Conservation (phyloP, 1,140 invertebrate species). For the Aphelinus atriplicis region DNA sequence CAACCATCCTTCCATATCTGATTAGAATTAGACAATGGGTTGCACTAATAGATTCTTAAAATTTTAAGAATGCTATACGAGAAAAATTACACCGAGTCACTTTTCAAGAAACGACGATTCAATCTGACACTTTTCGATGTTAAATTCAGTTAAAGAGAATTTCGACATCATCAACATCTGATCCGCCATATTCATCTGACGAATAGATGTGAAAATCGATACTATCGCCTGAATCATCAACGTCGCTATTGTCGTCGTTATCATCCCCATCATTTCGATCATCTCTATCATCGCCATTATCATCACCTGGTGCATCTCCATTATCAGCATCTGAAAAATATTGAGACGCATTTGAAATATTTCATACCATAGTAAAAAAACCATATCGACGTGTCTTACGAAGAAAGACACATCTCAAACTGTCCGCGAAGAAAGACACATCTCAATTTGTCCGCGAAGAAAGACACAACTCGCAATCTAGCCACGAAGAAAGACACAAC, state of each 20-base stretch:
- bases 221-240: slow-evolving; percentile 55
- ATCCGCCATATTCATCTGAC: slow-evolving; percentile 50
- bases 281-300: slow-evolving; percentile 61
- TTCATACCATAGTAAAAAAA: too few species aligned
- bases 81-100: too few species aligned
- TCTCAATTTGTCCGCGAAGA: neutral
- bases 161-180: slow-evolving; percentile 54
- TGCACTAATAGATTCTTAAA: too few species aligned
- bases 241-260: slow-evolving; percentile 59
- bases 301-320: slow-evolving; percentile 53
- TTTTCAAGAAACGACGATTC: neutral
- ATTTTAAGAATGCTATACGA: too few species aligned
- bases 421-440: too few species aligned
- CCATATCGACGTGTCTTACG: too few species aligned
- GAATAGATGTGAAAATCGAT: slow-evolving; percentile 47
- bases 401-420: too few species aligned
- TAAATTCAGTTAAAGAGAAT: slow-evolving; percentile 44
- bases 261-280: slow-evolving; percentile 62
- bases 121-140: neutral
- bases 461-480: neutral
- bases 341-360: too few species aligned
- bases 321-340: slow-evolving; percentile 52
- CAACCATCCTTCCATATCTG: too few species aligned
- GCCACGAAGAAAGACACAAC: too few species aligned
- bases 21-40: too few species aligned